Evolutionary conservation across 1,140 invertebrate genomes (phyloP).

Genomic region (Drosophila kanapiae): DNA sequence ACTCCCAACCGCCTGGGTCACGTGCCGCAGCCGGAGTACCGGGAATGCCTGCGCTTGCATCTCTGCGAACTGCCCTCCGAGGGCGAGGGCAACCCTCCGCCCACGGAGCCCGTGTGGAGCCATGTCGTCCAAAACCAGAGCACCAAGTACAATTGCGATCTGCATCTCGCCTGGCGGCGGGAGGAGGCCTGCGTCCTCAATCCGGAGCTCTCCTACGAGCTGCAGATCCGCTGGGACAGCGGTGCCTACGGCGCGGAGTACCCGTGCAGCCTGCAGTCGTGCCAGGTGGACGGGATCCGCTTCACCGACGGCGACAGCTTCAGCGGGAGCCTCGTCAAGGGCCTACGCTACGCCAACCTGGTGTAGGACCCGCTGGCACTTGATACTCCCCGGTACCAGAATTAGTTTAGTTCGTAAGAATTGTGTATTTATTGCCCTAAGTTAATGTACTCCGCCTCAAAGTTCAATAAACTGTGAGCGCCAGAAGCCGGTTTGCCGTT

Average conservation of each 20-base stretch:
- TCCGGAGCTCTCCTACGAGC: constrained; percentile 71
- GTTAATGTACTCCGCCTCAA: constrained; percentile 58
- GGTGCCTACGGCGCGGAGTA: constrained; percentile 76
- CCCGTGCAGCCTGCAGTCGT: constrained; percentile 78
- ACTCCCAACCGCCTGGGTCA: constrained; percentile 56
- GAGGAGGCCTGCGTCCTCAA: constrained; percentile 69
- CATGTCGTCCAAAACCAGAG: constrained; percentile 62
- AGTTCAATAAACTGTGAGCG: constrained; percentile 72
- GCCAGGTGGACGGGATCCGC: constrained; percentile 63
- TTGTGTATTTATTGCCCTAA: constrained; percentile 71
- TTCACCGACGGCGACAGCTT: constrained; percentile 69
- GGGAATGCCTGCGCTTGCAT: constrained; percentile 70
- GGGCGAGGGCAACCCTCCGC: constrained; percentile 5
- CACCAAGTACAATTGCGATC: constrained; percentile 82
- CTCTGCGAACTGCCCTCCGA: constrained; percentile 50
- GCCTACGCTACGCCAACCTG: constrained; percentile 74
- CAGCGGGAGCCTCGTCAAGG: constrained; percentile 78
- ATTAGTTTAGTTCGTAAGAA: constrained; percentile 43
- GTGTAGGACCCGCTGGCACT: constrained; percentile 39
- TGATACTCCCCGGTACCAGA: neutral
- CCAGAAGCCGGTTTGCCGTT: constrained; percentile 63
- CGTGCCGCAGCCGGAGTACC: constrained; percentile 60
- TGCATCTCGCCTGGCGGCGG: constrained; percentile 68
- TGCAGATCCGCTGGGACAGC: constrained; percentile 69
- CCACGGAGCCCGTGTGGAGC: constrained; percentile 56